Evolutionary conservation across 2,888 invertebrate genomes (phyloP).

Genomic region (Mayetiola destructor): DNA sequence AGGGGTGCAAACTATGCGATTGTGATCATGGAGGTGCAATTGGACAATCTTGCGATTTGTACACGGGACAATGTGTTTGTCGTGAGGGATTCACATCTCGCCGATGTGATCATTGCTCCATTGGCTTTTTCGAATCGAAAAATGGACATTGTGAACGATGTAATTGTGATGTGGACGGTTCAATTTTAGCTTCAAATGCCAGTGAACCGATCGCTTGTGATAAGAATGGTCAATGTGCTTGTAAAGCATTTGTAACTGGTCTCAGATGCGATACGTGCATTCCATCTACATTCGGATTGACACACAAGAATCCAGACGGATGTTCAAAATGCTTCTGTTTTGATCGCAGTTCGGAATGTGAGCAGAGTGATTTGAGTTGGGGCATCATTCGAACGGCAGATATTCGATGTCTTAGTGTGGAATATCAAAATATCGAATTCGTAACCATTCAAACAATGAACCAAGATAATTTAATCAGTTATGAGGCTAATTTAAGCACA

Average conservation of each 20-base stretch:
- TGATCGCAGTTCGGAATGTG: slow-evolving; percentile 64
- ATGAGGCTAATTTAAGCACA: slow-evolving; percentile 37
- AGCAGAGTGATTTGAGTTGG: slow-evolving; percentile 69
- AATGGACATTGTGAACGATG: slow-evolving; percentile 77
- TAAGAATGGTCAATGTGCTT: slow-evolving; percentile 67
- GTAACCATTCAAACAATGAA: slow-evolving; percentile 29
- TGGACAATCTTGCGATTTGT: slow-evolving; percentile 48
- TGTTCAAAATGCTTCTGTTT: slow-evolving; percentile 97
- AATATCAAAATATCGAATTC: slow-evolving; percentile 29
- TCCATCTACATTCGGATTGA: slow-evolving; percentile 74
- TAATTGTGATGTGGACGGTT: slow-evolving; percentile 64
- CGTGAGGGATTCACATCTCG: slow-evolving; percentile 58
- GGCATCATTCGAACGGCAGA: slow-evolving; percentile 55
- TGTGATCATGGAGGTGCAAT: slow-evolving; percentile 47
- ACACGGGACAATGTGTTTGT: slow-evolving; percentile 52
- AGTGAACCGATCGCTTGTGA: slow-evolving; percentile 55
- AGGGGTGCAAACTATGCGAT: slow-evolving; percentile 66
- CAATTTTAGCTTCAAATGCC: slow-evolving; percentile 35
- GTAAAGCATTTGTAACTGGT: slow-evolving; percentile 77
- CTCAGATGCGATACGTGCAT: slow-evolving; percentile 71
- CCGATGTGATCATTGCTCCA: slow-evolving; percentile 67
- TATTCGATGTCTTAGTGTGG: slow-evolving; percentile 37
- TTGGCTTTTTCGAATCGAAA: slow-evolving; percentile 80
- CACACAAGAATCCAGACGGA: slow-evolving; percentile 61
- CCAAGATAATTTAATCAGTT: slow-evolving; percentile 27